Evolutionary conservation across 2,888 invertebrate genomes (phyloP), one percentile per base, ranked within the genome.

Genomic region (Allolobophora icterica): DNA sequence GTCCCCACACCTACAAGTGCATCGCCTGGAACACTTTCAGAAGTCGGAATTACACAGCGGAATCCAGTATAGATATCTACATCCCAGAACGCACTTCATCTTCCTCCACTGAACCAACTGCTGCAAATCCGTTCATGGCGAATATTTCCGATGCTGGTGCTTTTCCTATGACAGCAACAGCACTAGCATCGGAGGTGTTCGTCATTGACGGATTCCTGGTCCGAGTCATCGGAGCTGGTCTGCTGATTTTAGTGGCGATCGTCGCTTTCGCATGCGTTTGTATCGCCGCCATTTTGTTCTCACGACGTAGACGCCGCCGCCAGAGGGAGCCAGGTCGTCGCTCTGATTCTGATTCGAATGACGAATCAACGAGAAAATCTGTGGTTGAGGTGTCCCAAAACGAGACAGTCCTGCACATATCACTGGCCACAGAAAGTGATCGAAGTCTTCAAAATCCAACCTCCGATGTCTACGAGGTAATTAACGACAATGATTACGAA

Each of bases 251-350:
- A n/a, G 71, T n/a, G 71, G n/a, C 71, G 71, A 71, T n/a, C 71
- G n/a, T 71, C 1, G 71, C 71, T 11, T 71, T 30, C 71, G 71
- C 71, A 8, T 71, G 71, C 71, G 71, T 71, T 4, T 71, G 8
- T n/a, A 71, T 71, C 30, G 71, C 71, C 71, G 71, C 71, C 71
- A 71, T 71, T 71, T 71, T 71, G 30, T 71, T 71, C n/a, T 71
- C 71, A n/a, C 71, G 71, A 71, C 71, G 71, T 13, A 71, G 71
- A 71, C 71, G n/a, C 71, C 71, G 30, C 24, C 58, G 71, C 71
- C 71, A 71, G 71, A 71, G 30, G 71, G 71, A 8, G 71, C n/a
- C 71, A 71, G n/a, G 0, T 71, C 30, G 30, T 71, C n/a, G n/a
- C 13, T n/a, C n/a, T 71, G 71, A 71, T 45, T 45, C 45, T 19